Conservation (phyloP, 1,140 invertebrate genomes). For the Leptinotarsa defecta region DNA sequence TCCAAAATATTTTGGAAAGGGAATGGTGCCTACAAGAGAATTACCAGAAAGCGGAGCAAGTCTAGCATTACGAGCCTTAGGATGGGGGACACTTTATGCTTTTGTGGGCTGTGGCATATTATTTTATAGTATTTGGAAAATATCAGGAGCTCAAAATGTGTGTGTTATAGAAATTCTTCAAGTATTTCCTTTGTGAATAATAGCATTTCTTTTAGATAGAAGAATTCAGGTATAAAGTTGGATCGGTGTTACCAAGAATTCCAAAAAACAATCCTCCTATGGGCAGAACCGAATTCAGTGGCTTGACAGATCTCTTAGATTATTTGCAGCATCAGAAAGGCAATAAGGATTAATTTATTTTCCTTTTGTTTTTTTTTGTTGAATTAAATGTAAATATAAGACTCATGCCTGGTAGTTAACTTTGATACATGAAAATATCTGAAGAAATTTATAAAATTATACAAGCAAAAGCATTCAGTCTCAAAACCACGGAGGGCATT, state of each 20-base stretch:
- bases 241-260: constrained; percentile 71
- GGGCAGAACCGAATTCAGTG: constrained; percentile 85
- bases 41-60: constrained; percentile 75
- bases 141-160: constrained; percentile 73
- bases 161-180: neutral
- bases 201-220: constrained; percentile 61
- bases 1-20: constrained; percentile 78
- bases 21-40: constrained; percentile 66
- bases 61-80: constrained; percentile 80
- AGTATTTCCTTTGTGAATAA: neutral
- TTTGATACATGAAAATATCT: too few species aligned
- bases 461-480: too few species aligned
- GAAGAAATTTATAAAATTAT: too few species aligned
- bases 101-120: constrained; percentile 79
- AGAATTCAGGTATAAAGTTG: constrained; percentile 76
- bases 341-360: neutral
- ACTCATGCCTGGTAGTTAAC: too few species aligned
- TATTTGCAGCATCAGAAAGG: constrained; percentile 62
- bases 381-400: too few species aligned
- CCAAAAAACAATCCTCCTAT: constrained; percentile 80
- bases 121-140: constrained; percentile 86
- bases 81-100: constrained; percentile 86
- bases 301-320: constrained; percentile 77
- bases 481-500: too few species aligned
- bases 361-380: too few species aligned